Percentiles rank a stretch among this genome's conserved stretches.
Conservation (phyloP, 2,888 invertebrate species). For the Rapana venosa region DNA sequence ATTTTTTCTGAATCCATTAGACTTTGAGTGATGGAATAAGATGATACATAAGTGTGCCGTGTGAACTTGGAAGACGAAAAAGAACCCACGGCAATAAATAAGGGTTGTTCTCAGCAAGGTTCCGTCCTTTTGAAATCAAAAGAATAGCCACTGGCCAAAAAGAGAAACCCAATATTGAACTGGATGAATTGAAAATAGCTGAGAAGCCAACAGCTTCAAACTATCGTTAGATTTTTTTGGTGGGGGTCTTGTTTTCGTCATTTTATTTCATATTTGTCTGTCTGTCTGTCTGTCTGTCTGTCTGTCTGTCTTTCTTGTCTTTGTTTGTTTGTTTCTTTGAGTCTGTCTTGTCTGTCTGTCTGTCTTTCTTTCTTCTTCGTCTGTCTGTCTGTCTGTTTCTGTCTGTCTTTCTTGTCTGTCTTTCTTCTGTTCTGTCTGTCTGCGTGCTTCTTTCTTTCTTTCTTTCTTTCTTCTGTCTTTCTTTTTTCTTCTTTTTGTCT, state of each 20-base stretch:
- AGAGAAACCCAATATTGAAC: too few species aligned
- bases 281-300: background rate
- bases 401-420: background rate
- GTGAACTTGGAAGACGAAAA: too few species aligned
- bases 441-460: background rate
- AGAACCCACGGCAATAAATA: too few species aligned
- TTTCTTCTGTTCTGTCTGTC: background rate
- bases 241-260: background rate
- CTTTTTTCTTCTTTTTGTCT: background rate
- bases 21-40: too few species aligned
- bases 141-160: too few species aligned
- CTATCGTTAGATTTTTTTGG: background rate
- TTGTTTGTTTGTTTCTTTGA: background rate
- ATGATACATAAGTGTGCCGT: too few species aligned
- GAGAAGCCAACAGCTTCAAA: background rate
- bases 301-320: background rate
- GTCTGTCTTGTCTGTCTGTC: slow-evolving; percentile 3
- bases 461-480: background rate
- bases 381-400: background rate
- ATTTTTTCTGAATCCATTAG: too few species aligned
- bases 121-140: too few species aligned
- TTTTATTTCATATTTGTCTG: background rate
- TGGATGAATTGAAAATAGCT: too few species aligned
- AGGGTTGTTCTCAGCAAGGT: too few species aligned
- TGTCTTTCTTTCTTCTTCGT: background rate